A percentile compares a stretch with the other conserved stretches of the same genome.
phyloP scores from a whole-genome alignment of 2,113 vertebrate genomes.

The Tupaia chinensis region DNA sequence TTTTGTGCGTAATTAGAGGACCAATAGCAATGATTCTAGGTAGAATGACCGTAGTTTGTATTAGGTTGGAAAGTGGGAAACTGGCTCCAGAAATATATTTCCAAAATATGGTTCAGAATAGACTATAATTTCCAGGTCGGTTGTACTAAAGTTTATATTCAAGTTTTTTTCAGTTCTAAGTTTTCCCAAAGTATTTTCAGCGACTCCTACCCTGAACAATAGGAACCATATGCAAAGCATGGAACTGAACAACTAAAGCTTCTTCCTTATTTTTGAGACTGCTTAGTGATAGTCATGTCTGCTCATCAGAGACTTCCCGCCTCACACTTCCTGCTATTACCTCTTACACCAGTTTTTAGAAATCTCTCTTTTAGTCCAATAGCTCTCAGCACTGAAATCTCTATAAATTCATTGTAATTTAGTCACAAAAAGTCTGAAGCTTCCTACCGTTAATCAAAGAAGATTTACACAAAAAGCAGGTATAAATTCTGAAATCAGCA shows the following conservation, averaged over 20 bases:
- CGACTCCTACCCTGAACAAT: not conserved
- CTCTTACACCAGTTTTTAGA: not conserved
- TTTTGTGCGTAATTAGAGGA: not conserved
- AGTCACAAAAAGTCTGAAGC: not conserved
- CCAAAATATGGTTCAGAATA: not conserved
- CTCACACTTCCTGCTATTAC: not conserved
- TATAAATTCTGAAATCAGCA: slow-evolving; percentile 23
- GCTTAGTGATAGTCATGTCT: not conserved
- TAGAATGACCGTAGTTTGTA: not conserved
- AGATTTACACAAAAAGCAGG: slow-evolving; percentile 18
- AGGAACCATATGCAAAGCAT: not conserved
- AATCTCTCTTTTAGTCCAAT: not conserved
- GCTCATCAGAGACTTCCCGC: not conserved
- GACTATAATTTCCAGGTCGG: not conserved
- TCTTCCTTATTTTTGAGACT: not conserved
- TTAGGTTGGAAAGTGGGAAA: not conserved
- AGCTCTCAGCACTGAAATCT: slow-evolving; percentile 18
- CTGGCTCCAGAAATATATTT: not conserved
- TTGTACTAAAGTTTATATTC: not conserved
- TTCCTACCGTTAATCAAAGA: slow-evolving; percentile 6
- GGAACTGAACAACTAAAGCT: not conserved
- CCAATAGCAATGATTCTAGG: not conserved
- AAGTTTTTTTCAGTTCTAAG: not conserved
- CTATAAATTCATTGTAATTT: slow-evolving; percentile 32
- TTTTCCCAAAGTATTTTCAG: not conserved